Conservation (phyloP, 2,888 invertebrate species). For the Drosophila tanythrix region DNA sequence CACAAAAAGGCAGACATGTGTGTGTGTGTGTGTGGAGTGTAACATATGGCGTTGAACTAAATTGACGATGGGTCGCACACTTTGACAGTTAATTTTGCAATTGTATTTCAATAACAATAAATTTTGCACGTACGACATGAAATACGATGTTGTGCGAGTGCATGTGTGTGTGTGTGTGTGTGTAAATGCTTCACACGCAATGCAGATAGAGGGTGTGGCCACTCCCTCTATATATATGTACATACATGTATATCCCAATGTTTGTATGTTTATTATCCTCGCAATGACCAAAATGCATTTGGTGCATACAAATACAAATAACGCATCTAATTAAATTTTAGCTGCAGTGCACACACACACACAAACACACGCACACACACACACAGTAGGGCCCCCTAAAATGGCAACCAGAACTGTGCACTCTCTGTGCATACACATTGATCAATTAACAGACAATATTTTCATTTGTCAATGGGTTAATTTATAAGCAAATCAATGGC, state of each 20-base stretch:
- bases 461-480: slow-evolving; percentile 85
- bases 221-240: slow-evolving; percentile 35
- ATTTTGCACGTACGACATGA: slow-evolving; percentile 77
- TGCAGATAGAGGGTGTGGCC: slow-evolving; percentile 37
- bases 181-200: slow-evolving; percentile 44
- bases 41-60: slow-evolving; percentile 69
- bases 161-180: slow-evolving; percentile 24
- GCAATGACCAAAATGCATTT: slow-evolving; percentile 51
- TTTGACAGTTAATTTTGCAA: slow-evolving; percentile 84
- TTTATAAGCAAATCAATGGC: slow-evolving; percentile 82
- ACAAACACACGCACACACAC: slow-evolving; percentile 15
- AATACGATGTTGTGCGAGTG: slow-evolving; percentile 58
- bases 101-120: slow-evolving; percentile 84
- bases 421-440: slow-evolving; percentile 82
- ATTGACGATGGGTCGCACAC: slow-evolving; percentile 75
- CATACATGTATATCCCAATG: neutral
- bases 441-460: slow-evolving; percentile 85
- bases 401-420: slow-evolving; percentile 30
- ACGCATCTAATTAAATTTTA: slow-evolving; percentile 83
- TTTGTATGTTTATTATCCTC: slow-evolving; percentile 3
- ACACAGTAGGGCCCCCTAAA: slow-evolving; percentile 25
- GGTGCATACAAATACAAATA: slow-evolving; percentile 65
- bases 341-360: slow-evolving; percentile 50
- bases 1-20: neutral
- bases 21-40: slow-evolving; percentile 14